Conservation (phyloP, 2,113 vertebrate genomes). For the Hyla sarda region DNA sequence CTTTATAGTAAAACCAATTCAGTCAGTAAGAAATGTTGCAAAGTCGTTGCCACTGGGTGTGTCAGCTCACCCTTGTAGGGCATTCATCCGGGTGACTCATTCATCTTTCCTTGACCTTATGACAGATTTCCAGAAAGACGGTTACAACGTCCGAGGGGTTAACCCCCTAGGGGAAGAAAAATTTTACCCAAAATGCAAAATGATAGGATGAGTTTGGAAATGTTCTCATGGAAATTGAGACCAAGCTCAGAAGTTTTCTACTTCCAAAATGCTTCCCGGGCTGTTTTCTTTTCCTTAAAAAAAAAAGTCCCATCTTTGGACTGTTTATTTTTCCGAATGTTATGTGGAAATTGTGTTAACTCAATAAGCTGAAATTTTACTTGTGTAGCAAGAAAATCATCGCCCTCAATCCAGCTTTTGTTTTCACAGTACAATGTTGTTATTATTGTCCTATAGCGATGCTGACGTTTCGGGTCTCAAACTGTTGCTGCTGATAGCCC, state of each 20-base stretch:
- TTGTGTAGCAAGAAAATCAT: constrained; percentile 55
- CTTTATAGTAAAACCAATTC: too few species aligned
- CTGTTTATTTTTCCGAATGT: constrained; percentile 60
- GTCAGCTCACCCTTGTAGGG: constrained; percentile 10
- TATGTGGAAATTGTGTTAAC: constrained; percentile 60
- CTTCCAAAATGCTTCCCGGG: constrained; percentile 54
- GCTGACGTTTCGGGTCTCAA: constrained; percentile 13
- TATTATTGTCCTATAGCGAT: constrained; percentile 38
- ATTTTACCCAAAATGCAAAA: constrained; percentile 45
- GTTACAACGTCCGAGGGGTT: constrained; percentile 18
- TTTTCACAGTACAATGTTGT: constrained; percentile 30
- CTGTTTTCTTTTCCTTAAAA: constrained; percentile 38
- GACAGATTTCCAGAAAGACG: not conserved
- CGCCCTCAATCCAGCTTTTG: constrained; percentile 34
- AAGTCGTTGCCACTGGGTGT: not conserved
- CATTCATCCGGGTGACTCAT: constrained; percentile 42
- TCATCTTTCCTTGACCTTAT: constrained; percentile 25
- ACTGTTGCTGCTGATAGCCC: not conserved
- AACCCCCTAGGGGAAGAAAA: constrained; percentile 43
- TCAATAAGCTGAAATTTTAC: constrained; percentile 58
- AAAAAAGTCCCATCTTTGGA: constrained; percentile 53
- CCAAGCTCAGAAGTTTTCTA: constrained; percentile 52
- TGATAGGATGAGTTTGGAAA: constrained; percentile 49
- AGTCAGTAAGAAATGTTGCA: too few species aligned
- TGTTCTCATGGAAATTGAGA: constrained; percentile 55